Evolutionary conservation across 2,113 vertebrate genomes (phyloP).

Genomic region (Rhineura floridana): DNA sequence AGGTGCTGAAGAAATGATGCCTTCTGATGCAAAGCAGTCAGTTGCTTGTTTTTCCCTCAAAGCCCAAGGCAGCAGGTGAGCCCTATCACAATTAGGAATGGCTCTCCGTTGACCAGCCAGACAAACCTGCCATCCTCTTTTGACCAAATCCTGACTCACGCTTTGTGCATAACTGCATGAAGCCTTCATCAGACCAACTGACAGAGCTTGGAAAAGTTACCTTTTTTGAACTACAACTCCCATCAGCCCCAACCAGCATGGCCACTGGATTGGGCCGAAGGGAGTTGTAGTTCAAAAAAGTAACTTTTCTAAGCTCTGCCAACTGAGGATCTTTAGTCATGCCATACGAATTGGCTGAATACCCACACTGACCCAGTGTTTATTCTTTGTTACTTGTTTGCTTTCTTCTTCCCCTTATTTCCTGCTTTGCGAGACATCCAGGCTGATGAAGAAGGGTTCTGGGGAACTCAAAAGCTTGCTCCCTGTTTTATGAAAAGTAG

Average conservation of each 20-base stretch:
- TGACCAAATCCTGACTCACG: not conserved
- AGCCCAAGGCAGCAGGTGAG: not conserved
- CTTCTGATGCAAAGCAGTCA: not conserved
- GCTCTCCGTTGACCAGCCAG: not conserved
- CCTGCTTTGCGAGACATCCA: too few species aligned
- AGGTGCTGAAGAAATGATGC: not conserved
- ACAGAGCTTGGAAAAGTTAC: too few species aligned
- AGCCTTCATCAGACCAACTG: not conserved
- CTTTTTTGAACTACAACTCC: too few species aligned
- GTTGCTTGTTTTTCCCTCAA: not conserved
- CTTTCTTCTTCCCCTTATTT: not conserved
- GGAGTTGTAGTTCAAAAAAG: too few species aligned
- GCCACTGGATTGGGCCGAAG: too few species aligned
- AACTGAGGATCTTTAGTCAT: not conserved
- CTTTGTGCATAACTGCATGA: not conserved
- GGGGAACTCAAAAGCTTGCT: too few species aligned
- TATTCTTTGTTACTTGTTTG: not conserved
- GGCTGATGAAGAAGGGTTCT: too few species aligned
- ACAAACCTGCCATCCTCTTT: not conserved
- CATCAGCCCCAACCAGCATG: too few species aligned
- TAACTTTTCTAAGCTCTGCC: too few species aligned
- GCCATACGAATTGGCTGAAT: not conserved
- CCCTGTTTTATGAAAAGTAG: too few species aligned
- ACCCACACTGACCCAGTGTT: not conserved
- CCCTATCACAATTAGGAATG: not conserved